phyloP scores from a whole-genome alignment of 92 coral and sea anemone genomes.

The Palythoa grandiflora region DNA sequence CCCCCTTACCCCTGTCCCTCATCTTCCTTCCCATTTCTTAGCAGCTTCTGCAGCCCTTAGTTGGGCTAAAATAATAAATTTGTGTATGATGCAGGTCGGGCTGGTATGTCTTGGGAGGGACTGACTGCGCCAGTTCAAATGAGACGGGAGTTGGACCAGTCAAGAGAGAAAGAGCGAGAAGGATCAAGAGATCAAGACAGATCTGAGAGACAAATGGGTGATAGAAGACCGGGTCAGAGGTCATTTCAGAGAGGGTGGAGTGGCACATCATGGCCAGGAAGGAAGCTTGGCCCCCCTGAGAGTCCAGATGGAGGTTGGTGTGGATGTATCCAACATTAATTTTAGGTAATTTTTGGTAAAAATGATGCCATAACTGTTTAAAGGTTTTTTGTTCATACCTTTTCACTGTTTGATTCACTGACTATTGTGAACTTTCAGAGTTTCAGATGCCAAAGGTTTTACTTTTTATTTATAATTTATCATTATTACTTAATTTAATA shows the following conservation, averaged over 20 bases:
- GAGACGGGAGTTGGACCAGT: constrained; percentile 2
- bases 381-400: too few species aligned
- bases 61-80: neutral
- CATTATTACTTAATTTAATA: too few species aligned
- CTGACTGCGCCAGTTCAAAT: constrained; percentile 81
- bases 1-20: too few species aligned
- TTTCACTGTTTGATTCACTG: too few species aligned
- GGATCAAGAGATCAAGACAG: constrained; percentile 36
- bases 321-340: neutral
- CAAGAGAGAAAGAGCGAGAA: constrained; percentile 8
- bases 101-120: constrained; percentile 92
- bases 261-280: constrained; percentile 96
- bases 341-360: neutral
- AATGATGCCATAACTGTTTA: too few species aligned
- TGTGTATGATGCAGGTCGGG: constrained; percentile 59
- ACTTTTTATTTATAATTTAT: too few species aligned
- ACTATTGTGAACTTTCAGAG: too few species aligned
- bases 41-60: too few species aligned
- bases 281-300: constrained; percentile 85
- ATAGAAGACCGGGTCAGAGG: constrained; percentile 51
- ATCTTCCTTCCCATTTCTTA: too few species aligned
- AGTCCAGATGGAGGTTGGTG: constrained; percentile 83
- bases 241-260: constrained; percentile 90
- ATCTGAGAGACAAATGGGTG: constrained; percentile 30
- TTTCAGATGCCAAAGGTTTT: too few species aligned